phyloP scores from a whole-genome alignment of 2,888 invertebrate genomes.

The Cosmopolites sordidus region DNA sequence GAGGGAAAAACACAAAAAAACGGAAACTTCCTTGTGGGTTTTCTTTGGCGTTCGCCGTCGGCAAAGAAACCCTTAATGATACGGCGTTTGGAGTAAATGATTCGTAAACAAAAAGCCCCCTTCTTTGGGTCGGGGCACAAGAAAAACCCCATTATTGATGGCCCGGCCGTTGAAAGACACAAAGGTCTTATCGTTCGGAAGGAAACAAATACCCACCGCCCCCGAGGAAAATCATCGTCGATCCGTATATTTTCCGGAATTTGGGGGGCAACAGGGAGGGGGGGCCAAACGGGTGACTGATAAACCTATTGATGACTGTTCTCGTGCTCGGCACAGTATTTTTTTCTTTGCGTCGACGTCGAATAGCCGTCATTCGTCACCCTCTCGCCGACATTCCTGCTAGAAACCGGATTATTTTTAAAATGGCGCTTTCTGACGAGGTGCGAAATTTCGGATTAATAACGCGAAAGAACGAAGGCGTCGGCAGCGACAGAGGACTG shows the following conservation, averaged over 20 bases:
- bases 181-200: conserved; percentile 49
- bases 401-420: too few species aligned
- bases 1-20: too few species aligned
- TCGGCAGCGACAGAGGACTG: too few species aligned
- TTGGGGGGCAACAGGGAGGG: too few species aligned
- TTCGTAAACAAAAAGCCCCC: conserved; percentile 46
- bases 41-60: too few species aligned
- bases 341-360: conserved; percentile 31
- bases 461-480: too few species aligned
- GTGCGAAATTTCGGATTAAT: too few species aligned
- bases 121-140: conserved; percentile 43
- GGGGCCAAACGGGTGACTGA: conserved; percentile 39
- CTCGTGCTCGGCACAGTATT: conserved; percentile 43
- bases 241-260: conserved; percentile 40
- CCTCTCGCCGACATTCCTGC: background rate
- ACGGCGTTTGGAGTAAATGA: conserved; percentile 43
- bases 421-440: too few species aligned
- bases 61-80: too few species aligned
- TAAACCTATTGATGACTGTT: conserved; percentile 48
- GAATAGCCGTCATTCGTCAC: conserved; percentile 25
- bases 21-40: too few species aligned
- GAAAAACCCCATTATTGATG: conserved; percentile 48
- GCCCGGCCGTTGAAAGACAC: conserved; percentile 47
- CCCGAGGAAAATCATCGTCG: conserved; percentile 45
- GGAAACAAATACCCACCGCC: conserved; percentile 44